A percentile compares a stretch with the other conserved stretches of the same genome.
phyloP scores from a whole-genome alignment of 2,797 vertebrate genomes.

The Coluber constrictor region DNA sequence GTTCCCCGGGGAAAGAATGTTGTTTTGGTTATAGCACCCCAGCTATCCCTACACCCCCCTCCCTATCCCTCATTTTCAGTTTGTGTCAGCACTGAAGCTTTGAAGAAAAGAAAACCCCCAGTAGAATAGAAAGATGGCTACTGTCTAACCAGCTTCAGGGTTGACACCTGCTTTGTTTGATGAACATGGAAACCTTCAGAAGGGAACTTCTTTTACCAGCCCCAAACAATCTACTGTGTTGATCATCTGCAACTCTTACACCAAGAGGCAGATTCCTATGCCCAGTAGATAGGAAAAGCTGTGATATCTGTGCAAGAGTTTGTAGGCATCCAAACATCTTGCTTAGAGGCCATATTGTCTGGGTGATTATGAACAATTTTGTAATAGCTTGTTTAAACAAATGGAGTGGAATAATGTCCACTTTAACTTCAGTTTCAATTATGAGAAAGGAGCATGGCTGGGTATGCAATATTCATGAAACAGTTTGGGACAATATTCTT shows the following conservation, averaged over 20 bases:
- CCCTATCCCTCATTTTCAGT: no score
- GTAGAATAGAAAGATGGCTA: no score
- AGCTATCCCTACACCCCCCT: no score
- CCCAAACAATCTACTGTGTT: background rate
- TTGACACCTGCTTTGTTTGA: background rate
- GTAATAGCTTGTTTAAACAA: background rate
- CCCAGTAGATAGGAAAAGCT: background rate
- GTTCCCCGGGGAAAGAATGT: no score
- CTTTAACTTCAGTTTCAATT: background rate
- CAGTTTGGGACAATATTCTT: background rate
- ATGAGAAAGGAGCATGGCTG: background rate
- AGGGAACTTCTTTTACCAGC: background rate
- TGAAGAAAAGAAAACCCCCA: no score
- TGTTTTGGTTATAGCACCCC: no score
- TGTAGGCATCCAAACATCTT: background rate
- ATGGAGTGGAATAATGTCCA: background rate
- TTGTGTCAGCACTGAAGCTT: no score
- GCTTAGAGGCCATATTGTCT: background rate
- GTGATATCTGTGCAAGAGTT: background rate
- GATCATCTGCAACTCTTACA: background rate
- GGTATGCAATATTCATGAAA: background rate
- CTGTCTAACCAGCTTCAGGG: no score
- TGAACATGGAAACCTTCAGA: background rate
- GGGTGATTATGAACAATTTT: background rate
- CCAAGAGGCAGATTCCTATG: background rate